These are phyloP conservation scores for Listrodromus nycthemerus DNA, from an alignment of 2,888 invertebrate genomes.

Conservation along the genomic window DNA sequence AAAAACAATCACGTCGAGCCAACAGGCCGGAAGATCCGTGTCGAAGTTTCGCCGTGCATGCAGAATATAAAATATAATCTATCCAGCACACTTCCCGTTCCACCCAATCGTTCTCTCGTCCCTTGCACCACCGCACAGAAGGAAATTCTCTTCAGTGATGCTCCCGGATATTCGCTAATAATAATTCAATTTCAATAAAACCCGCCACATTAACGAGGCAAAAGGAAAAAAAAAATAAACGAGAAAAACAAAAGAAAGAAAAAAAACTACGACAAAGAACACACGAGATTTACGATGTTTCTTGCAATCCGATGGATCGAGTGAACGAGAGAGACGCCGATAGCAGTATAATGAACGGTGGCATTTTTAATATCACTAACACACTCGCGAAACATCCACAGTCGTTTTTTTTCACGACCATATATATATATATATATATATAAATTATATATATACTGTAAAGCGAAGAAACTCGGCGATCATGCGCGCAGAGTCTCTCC, in stretches of 20 bases:
- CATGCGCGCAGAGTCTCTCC: constrained; percentile 33
- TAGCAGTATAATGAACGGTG: constrained; percentile 53
- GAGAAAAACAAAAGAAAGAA: background rate
- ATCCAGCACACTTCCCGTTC: constrained; percentile 55
- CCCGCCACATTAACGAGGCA: constrained; percentile 11
- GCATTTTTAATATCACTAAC: constrained; percentile 64
- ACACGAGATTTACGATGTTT: constrained; percentile 38
- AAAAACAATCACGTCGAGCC: constrained; percentile 23
- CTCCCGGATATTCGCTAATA: constrained; percentile 52
- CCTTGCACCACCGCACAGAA: constrained; percentile 5
- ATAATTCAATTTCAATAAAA: constrained; percentile 61
- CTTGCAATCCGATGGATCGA: constrained; percentile 49
- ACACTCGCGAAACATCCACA: constrained; percentile 38
- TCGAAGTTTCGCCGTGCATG: constrained; percentile 11
- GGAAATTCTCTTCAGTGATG: constrained; percentile 49
- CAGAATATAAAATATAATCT: constrained; percentile 36
- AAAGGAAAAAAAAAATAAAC: background rate
- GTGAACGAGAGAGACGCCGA: constrained; percentile 60
- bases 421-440: constrained; percentile 16
- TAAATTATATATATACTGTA: constrained; percentile 10
- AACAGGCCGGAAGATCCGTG: constrained; percentile 45
- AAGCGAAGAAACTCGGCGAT: constrained; percentile 39
- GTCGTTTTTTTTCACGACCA: constrained; percentile 5
- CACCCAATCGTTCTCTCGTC: constrained; percentile 28
- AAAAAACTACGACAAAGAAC: constrained; percentile 39